Evolutionary conservation across 2,888 invertebrate species (phyloP).

Genomic region (Calephelis perditalis): DNA sequence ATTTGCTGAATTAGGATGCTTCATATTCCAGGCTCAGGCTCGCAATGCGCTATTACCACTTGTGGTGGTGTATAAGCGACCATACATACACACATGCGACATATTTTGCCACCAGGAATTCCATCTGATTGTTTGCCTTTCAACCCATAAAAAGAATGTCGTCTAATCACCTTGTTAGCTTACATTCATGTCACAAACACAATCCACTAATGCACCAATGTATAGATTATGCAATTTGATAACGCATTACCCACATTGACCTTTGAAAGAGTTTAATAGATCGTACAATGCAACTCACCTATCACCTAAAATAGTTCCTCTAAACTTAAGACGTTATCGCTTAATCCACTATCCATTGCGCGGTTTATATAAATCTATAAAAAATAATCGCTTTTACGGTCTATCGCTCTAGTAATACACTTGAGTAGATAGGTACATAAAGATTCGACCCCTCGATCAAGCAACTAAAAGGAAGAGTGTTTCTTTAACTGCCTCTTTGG

Average conservation of each 20-base stretch:
- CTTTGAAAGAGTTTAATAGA: slow-evolving; percentile 72
- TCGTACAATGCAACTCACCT: slow-evolving; percentile 62
- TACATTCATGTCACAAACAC: slow-evolving; percentile 45
- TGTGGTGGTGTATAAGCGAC: too few relatives aligned
- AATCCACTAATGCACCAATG: slow-evolving; percentile 35
- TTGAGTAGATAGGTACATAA: too few relatives aligned
- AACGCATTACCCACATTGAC: slow-evolving; percentile 63
- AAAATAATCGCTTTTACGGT: too few relatives aligned
- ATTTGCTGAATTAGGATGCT: too few relatives aligned
- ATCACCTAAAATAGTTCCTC: slow-evolving; percentile 29
- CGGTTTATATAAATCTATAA: background rate
- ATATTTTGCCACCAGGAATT: slow-evolving; percentile 3
- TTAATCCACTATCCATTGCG: slow-evolving; percentile 1
- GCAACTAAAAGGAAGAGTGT: too few relatives aligned
- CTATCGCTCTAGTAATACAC: too few relatives aligned
- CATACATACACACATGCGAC: too few relatives aligned
- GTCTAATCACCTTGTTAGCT: slow-evolving; percentile 35
- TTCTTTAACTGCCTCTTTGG: too few relatives aligned
- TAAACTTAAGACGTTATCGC: slow-evolving; percentile 9
- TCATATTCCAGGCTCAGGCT: too few relatives aligned
- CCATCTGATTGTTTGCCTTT: slow-evolving; percentile 4
- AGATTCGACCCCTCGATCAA: too few relatives aligned
- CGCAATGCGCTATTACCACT: too few relatives aligned
- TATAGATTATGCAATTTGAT: slow-evolving; percentile 61
- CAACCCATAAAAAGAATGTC: slow-evolving; percentile 31